Evolutionary conservation across 2,113 vertebrate species (phyloP), one percentile per base, ranked within the genome.

Genomic region (Colossoma macropomum): DNA sequence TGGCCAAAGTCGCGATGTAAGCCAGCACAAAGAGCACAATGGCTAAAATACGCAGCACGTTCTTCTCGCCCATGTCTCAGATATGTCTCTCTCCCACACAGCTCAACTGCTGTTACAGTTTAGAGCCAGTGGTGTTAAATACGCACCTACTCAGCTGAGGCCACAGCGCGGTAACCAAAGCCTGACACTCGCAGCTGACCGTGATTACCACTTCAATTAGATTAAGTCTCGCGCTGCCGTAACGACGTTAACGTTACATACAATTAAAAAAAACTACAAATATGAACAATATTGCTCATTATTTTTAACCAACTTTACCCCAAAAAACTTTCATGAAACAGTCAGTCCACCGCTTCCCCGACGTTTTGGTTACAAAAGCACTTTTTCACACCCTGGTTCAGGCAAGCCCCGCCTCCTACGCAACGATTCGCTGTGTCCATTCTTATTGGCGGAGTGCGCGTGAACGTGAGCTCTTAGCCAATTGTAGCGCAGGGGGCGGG

Each of bases 1-100:
- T 6, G 0, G 84, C 54, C n/a, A 93, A 30, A 30, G 88, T 79
- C 0, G 41, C 80, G 0, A 90, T 52, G 62, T 65, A 94, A 69
- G 80, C 77, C 7, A 88, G 1, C 25, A 84, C 8, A 4, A 79
- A 80, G 3, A 90, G 34, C 13, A 84, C 27, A 19, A 88, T 79
- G 41, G 85, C 52, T 6, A 56, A 28, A 75, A 85, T 16, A 45
- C 80, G 85, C 9, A 56, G 13, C 3, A 77, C n/a, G 1, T 81
- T 79, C 15, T 80, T 11, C 27, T 77, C 45, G 23, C 56, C n/a
- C 38, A 86, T 65, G 0, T 19, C 62, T 38, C 3, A 0, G 23
- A 27, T 13, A 60, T 1, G n/a, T 62, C 11, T 0, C 1, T 27
- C 3, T 2, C 56, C 7, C 56, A 0, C 9, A 6, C 1, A 45